Evolutionary conservation across 1,140 invertebrate genomes (phyloP).

Genomic region (Meteorus sp.): DNA sequence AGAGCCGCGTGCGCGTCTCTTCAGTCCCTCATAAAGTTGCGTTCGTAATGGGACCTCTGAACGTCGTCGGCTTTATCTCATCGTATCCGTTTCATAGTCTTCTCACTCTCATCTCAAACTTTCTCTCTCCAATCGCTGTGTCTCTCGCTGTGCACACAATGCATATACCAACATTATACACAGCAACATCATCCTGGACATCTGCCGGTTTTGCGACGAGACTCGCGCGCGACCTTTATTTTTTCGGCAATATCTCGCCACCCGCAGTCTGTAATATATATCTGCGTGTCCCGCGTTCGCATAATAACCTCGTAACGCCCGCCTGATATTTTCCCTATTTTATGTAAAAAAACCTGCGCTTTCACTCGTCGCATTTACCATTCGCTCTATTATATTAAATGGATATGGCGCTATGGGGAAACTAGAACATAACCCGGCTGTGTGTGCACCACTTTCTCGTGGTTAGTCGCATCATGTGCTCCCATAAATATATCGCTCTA

Average conservation of each 20-base stretch:
- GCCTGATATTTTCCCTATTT: slow-evolving; percentile 55
- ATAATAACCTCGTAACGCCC: slow-evolving; percentile 53
- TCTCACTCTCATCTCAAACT: neutral
- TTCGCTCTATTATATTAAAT: too few species aligned
- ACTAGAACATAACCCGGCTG: too few species aligned
- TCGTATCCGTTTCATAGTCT: too few species aligned
- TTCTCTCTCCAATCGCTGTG: too few species aligned
- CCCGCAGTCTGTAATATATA: slow-evolving; percentile 34
- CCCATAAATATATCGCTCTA: too few species aligned
- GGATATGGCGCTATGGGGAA: too few species aligned
- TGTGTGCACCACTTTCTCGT: too few species aligned
- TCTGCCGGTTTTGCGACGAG: too few species aligned
- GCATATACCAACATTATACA: too few species aligned
- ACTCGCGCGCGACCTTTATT: slow-evolving; percentile 31
- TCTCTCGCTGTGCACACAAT: too few species aligned
- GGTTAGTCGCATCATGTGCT: too few species aligned
- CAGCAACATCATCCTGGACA: slow-evolving; percentile 50
- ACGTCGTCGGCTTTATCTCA: too few species aligned
- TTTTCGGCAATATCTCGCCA: slow-evolving; percentile 41
- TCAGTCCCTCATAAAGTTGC: slow-evolving; percentile 24
- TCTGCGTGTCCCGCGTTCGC: slow-evolving; percentile 25
- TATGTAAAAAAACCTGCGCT: slow-evolving; percentile 42
- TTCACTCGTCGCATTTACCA: slow-evolving; percentile 12
- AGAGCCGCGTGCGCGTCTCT: slow-evolving; percentile 14
- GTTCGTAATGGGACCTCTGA: slow-evolving; percentile 28